A percentile compares a stretch with the other conserved stretches of the same genome.
Evolutionary conservation across 2,888 invertebrate genomes (phyloP).

Genomic region (Chrysomela aeneicollis): DNA sequence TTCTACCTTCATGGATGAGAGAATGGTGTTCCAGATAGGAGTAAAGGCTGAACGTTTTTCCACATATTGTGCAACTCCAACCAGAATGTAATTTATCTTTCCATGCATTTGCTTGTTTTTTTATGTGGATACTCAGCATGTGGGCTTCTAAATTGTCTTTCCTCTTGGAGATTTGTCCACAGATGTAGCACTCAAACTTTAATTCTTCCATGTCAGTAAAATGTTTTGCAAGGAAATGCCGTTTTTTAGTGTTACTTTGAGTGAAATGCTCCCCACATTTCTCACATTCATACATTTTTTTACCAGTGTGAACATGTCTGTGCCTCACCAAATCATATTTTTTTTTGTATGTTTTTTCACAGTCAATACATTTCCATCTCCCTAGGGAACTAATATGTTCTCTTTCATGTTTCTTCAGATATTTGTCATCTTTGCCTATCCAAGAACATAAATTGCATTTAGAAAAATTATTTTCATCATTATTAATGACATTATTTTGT

Average conservation of each 20-base stretch:
- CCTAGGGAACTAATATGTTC: not conserved
- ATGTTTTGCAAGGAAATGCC: constrained; percentile 47
- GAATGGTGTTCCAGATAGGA: constrained; percentile 10
- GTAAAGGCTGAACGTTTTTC: constrained; percentile 44
- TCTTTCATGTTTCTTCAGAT: not conserved
- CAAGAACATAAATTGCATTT: constrained; percentile 2
- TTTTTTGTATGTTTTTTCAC: constrained; percentile 13
- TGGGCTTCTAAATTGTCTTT: constrained; percentile 42
- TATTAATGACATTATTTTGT: not conserved
- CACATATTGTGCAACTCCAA: constrained; percentile 43
- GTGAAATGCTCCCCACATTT: constrained; percentile 47
- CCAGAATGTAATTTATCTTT: constrained; percentile 23
- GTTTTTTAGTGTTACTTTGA: constrained; percentile 45
- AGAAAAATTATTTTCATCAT: not conserved
- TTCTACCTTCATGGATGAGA: not conserved
- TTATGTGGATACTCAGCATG: constrained; percentile 40
- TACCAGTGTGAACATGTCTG: constrained; percentile 19
- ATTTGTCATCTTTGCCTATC: not conserved
- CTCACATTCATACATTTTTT: constrained; percentile 42
- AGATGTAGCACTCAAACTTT: constrained; percentile 41
- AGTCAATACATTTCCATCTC: constrained; percentile 8
- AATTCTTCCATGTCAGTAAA: constrained; percentile 42
- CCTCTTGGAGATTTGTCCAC: constrained; percentile 43
- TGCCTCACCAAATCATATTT: constrained; percentile 17
- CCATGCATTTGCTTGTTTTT: constrained; percentile 37